Evolutionary conservation across 2,113 vertebrate genomes (phyloP).

Genomic region (Zosterops lateralis): DNA sequence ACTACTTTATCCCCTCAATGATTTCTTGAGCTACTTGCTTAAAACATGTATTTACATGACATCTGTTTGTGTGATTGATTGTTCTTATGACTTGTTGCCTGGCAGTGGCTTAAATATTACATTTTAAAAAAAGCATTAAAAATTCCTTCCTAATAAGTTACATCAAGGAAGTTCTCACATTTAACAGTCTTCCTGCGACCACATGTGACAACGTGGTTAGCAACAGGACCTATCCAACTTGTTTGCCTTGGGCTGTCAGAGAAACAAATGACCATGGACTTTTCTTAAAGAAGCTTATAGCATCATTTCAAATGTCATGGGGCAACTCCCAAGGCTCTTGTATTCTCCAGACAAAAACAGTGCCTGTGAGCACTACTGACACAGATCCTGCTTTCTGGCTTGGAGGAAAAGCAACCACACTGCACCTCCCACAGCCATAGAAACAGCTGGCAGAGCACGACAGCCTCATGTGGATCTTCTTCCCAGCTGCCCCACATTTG

Average conservation of each 20-base stretch:
- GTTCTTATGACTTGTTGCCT: slow-evolving; percentile 18
- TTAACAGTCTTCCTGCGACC: background rate
- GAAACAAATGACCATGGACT: background rate
- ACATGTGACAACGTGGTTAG: background rate
- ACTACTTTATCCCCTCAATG: background rate
- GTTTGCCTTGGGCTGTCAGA: slow-evolving; percentile 22
- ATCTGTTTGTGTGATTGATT: slow-evolving; percentile 39
- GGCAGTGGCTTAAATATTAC: background rate
- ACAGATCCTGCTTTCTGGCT: background rate
- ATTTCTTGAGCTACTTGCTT: slow-evolving; percentile 38
- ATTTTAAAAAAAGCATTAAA: background rate
- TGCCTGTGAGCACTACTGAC: background rate
- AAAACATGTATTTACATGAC: slow-evolving; percentile 12
- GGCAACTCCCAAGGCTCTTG: background rate
- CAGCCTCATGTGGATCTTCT: background rate
- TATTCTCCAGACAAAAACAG: background rate
- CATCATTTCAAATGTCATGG: background rate
- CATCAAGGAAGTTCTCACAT: slow-evolving; percentile 18
- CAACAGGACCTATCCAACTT: background rate
- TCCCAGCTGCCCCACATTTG: background rate
- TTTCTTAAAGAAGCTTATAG: slow-evolving; percentile 17
- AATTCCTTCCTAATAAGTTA: background rate
- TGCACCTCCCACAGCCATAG: background rate
- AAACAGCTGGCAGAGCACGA: background rate
- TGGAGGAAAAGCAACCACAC: background rate